phyloP scores from a whole-genome alignment of 2,113 vertebrate species.

The Rostratula benghalensis region DNA sequence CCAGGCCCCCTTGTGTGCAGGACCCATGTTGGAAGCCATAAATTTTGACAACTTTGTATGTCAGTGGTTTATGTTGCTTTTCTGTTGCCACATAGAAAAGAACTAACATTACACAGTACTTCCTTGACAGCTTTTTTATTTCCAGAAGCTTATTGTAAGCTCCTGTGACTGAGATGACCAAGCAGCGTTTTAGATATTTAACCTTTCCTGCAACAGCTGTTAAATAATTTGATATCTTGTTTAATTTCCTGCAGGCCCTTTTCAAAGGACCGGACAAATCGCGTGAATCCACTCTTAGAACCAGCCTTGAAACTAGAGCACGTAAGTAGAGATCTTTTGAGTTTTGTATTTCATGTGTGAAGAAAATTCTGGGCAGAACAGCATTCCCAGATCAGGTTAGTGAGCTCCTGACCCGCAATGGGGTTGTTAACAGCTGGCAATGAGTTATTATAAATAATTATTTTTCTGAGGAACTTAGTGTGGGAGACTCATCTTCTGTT shows the following conservation, averaged over 20 bases:
- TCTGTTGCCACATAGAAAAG: neutral
- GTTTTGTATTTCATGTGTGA: neutral
- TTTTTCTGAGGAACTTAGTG: neutral
- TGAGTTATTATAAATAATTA: neutral
- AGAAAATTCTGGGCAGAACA: neutral
- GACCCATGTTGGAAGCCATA: neutral
- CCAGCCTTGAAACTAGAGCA: slow-evolving; percentile 2
- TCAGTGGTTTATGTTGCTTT: neutral
- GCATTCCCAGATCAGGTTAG: neutral
- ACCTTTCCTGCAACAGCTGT: neutral
- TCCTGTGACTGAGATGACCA: neutral
- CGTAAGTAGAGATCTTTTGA: slow-evolving; percentile 61
- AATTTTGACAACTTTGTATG: neutral
- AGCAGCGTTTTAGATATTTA: neutral
- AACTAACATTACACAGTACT: neutral
- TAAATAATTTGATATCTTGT: neutral
- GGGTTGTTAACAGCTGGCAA: neutral
- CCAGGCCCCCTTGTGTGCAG: neutral
- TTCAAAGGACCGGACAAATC: slow-evolving; percentile 59
- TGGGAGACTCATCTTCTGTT: neutral
- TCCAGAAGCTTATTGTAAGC: neutral
- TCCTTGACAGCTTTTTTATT: neutral
- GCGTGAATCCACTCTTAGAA: neutral
- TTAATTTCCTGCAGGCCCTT: slow-evolving; percentile 48
- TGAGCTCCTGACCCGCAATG: neutral